phyloP scores from a whole-genome alignment of 2,797 vertebrate genomes.

The Tarsius wallacei region DNA sequence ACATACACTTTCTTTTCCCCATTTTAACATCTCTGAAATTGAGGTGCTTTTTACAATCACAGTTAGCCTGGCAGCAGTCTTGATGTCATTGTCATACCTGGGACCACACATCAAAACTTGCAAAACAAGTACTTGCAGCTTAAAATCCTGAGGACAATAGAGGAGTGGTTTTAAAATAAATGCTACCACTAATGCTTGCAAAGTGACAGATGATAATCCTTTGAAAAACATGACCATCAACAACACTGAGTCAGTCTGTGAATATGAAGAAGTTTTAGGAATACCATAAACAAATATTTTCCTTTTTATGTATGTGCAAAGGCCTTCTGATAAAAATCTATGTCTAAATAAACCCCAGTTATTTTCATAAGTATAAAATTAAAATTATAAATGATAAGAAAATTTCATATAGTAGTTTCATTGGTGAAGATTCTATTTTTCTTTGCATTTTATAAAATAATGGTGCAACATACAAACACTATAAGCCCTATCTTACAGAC shows the following conservation, averaged over 20 bases:
- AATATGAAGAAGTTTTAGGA: not conserved
- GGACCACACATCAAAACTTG: not conserved
- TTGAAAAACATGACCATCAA: not conserved
- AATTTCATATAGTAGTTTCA: not conserved
- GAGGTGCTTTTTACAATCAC: not conserved
- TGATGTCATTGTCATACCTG: not conserved
- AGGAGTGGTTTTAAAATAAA: not conserved
- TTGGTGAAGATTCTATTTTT: not conserved
- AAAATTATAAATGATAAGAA: conserved; percentile 16
- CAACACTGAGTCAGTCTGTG: not conserved
- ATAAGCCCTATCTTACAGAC: not conserved
- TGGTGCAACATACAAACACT: not conserved
- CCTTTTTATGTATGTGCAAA: not conserved
- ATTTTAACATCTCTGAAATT: not conserved
- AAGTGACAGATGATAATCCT: not conserved
- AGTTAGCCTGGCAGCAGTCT: not conserved
- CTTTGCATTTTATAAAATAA: not conserved
- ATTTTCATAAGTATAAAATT: not conserved
- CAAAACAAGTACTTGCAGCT: not conserved
- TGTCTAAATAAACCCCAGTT: not conserved
- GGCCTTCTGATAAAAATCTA: not conserved
- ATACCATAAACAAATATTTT: not conserved
- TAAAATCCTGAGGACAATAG: not conserved
- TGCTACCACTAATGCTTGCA: not conserved
- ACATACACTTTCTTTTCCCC: not conserved